phyloP scores from a whole-genome alignment of 1,140 invertebrate species.

The Drosophila watanabei region DNA sequence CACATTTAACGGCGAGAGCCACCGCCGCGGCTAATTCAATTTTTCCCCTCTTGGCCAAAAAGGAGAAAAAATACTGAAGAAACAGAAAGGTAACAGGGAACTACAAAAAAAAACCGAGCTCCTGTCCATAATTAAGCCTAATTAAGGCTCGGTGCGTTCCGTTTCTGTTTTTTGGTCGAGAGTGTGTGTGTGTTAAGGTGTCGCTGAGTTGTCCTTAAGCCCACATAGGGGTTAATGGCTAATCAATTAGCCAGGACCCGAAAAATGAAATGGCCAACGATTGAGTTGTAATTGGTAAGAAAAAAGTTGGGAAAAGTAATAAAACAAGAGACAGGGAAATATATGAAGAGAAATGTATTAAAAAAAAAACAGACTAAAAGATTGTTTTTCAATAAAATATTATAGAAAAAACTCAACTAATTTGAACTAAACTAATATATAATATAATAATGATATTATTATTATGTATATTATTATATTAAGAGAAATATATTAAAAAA shows the following conservation, averaged over 20 bases:
- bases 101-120: neutral
- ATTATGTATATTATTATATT: too few species aligned
- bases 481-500: neutral
- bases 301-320: neutral
- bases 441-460: too few species aligned
- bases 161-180: conserved; percentile 3
- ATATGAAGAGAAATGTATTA: neutral
- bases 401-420: too few species aligned
- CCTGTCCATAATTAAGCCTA: conserved; percentile 77
- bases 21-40: conserved; percentile 71
- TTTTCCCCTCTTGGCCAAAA: conserved; percentile 50
- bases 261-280: conserved; percentile 60
- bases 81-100: neutral
- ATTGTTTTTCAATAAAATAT: too few species aligned
- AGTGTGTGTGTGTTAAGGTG: conserved; percentile 45
- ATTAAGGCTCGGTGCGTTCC: conserved; percentile 53
- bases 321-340: neutral
- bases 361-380: too few species aligned
- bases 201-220: conserved; percentile 57
- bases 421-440: too few species aligned
- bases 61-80: neutral
- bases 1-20: conserved; percentile 36
- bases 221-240: conserved; percentile 79
- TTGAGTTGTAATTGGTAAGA: conserved; percentile 71
- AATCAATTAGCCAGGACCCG: conserved; percentile 71